A percentile compares a stretch with the other conserved stretches of the same genome.
Conservation (phyloP, 2,888 invertebrate genomes). For the Isoperla grammatica region DNA sequence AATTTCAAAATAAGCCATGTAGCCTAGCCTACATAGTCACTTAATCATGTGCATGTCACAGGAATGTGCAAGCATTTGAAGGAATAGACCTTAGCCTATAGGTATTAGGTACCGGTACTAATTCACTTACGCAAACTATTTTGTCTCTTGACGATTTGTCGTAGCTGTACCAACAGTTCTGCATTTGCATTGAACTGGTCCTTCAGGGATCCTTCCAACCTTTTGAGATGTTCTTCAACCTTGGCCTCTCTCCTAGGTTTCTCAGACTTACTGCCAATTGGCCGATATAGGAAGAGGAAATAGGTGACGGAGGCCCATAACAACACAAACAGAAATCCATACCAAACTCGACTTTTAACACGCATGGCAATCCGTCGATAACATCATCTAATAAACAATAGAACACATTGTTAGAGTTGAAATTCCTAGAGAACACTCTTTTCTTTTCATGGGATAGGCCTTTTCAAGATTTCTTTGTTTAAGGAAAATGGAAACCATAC, state of each 20-base stretch:
- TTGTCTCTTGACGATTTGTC: slow-evolving; percentile 31
- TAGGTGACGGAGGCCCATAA: slow-evolving; percentile 53
- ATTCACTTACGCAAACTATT: slow-evolving; percentile 13
- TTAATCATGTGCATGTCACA: too few species aligned
- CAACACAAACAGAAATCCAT: slow-evolving; percentile 41
- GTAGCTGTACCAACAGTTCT: slow-evolving; percentile 43
- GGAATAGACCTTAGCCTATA: too few species aligned
- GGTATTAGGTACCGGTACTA: too few species aligned
- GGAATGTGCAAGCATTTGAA: too few species aligned
- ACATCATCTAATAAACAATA: slow-evolving; percentile 25
- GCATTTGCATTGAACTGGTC: slow-evolving; percentile 47
- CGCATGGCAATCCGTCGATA: slow-evolving; percentile 27
- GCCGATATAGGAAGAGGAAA: slow-evolving; percentile 48
- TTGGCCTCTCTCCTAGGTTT: slow-evolving; percentile 23
- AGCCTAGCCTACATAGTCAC: too few species aligned
- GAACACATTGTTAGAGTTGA: background rate
- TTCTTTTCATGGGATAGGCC: too few species aligned
- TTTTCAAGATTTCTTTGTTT: too few species aligned
- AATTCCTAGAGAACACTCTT: too few species aligned
- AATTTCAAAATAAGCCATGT: too few species aligned
- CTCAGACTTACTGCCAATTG: slow-evolving; percentile 39
- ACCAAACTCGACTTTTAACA: slow-evolving; percentile 25
- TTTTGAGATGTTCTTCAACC: slow-evolving; percentile 37
- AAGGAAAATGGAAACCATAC: too few species aligned
- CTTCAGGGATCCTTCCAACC: slow-evolving; percentile 45